A percentile compares a stretch with the other conserved stretches of the same genome.
Conservation (phyloP, 1,140 invertebrate genomes). For the Megalopta genalis region DNA sequence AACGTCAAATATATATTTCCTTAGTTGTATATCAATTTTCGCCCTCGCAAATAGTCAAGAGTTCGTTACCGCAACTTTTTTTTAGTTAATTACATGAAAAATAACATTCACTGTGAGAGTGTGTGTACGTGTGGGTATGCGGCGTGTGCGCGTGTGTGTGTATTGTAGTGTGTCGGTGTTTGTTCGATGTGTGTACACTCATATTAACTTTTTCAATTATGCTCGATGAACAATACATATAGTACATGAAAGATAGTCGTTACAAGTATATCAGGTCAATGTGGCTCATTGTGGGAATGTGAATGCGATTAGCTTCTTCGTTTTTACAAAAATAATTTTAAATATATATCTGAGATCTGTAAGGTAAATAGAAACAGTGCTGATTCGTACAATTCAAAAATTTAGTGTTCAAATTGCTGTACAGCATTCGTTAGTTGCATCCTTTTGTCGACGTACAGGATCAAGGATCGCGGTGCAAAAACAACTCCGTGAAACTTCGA, state of each 20-base stretch:
- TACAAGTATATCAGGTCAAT: constrained; percentile 68
- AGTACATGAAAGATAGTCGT: constrained; percentile 69
- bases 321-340: constrained; percentile 71
- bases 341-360: constrained; percentile 68
- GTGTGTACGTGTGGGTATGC: no score
- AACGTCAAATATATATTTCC: constrained; percentile 72
- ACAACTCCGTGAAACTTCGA: constrained; percentile 42
- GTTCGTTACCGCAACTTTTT: constrained; percentile 57
- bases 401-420: constrained; percentile 52
- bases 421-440: constrained; percentile 41
- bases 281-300: constrained; percentile 71
- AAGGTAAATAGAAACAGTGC: constrained; percentile 67
- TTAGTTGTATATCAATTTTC: constrained; percentile 65
- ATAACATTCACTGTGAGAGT: constrained; percentile 68
- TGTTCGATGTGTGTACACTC: constrained; percentile 59
- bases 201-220: constrained; percentile 68
- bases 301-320: constrained; percentile 61
- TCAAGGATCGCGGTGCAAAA: constrained; percentile 33
- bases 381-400: constrained; percentile 58
- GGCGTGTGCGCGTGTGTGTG: no score
- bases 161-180: no score
- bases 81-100: constrained; percentile 70
- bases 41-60: constrained; percentile 50
- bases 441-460: constrained; percentile 37
- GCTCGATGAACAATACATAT: constrained; percentile 66